Base-by-base conservation (phyloP, 53 echinoderm and acorn worm species). In the Holothuria leucospilota region DNA sequence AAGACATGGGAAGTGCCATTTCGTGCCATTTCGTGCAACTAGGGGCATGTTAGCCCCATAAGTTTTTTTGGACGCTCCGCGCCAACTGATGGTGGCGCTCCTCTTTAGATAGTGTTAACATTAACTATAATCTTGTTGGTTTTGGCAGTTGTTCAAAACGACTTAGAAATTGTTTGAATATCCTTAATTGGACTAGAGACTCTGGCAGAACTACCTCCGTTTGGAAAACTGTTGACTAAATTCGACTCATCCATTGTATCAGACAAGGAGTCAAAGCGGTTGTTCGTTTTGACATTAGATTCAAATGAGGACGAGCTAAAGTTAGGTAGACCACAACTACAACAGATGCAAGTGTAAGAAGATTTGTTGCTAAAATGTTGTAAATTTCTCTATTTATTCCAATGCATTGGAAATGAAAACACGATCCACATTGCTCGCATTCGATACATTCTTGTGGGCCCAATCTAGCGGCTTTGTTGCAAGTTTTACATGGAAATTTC, bases 281-380 rank as follows among this genome's bases (percentile, higher is more conserved):
- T 71, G 9, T 71, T 10, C 18, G 71, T 71, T 39, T 29, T 39
- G 20, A 29, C 40, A 10, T 29, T 39, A 71, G 38, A 11, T 8
- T 28, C n/a, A 71, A 15, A 71, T 9, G 39, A 29, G 8, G 71
- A 71, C 11, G 71, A 28, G 40, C 9, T 71, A 34, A 71, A 39
- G 34, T 29, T 71, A 20, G 71, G 71, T 20, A 71, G 8, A 39
- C 71, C 71, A 71, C 71, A 71, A 20, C 39, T 10, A 20, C 71
- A 71, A 20, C 71, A 71, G n/a, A 71, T 71, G 34, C 71, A 71
- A 20, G 71, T 24, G 20, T 71, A 71, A 11, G 71, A 71, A 28
- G 72, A 40, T 13, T 71, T 34, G 29, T 71, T 71, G 72, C 72
- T 30, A 71, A 0, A 12, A 30, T 40, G 13, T 39, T 30, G 21